Evolutionary conservation across 2,888 invertebrate genomes (phyloP), one percentile per base, ranked within the genome.

Genomic region (Nipponacmea schrenckii): DNA sequence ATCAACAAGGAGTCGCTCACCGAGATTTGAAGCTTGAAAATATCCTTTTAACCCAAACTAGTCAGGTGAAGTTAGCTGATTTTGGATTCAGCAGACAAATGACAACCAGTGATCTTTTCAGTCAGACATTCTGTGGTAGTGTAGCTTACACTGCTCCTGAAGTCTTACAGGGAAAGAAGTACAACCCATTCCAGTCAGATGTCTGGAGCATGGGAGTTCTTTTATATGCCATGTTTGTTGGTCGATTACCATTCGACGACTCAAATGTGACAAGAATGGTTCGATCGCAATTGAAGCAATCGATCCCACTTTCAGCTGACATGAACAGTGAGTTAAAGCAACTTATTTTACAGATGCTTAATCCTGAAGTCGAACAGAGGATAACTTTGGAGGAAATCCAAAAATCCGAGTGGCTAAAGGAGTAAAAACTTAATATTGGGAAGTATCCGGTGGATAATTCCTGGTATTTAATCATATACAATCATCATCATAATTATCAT

Each of bases 71-170:
- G 56, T 56, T 56, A 24, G 56, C 56, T 56, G 56, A 56, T 56
- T 56, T 56, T 56, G 56, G 56, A 56, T 56, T 56, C 56, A 56
- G 56, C 24, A n/a, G 56, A 56, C 56, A 56, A 56, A 56, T 56
- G 56, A 56, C 56, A 56, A 56, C 20, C 56, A 56, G 20, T 24
- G 56, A 56, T 24, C 24, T 56, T 20, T 56, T 20, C 56, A 56
- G 56, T n/a, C 56, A 56, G 56, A 56, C 56, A 56, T 56, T 56
- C 24, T 56, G 56, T 56, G 56, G 56, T 56, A 56, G 56, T 56
- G 56, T 56, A 56, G 56, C 56, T 24, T 56, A 56, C 56, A 56
- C 56, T 56, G 56, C 56, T 20, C 56, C 56, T 20, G 56, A 56
- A 56, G 56, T 56, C 56, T 56, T 56, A 56, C 56, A 56, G 24